Base-by-base conservation (phyloP, 2,888 invertebrate species). In the Drosophila emarginata region DNA sequence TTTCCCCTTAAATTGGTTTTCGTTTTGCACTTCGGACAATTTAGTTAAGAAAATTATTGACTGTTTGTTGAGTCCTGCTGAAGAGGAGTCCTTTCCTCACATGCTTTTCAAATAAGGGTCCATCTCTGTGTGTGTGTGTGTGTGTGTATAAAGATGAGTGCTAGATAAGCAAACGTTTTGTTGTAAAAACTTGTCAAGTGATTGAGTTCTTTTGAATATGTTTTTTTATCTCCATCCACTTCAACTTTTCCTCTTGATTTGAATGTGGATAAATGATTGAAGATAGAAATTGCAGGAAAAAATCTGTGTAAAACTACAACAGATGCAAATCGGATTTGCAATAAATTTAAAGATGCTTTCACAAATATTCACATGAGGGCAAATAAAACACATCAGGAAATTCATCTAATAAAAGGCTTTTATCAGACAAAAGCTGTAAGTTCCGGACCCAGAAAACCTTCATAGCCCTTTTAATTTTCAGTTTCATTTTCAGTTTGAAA, bases 41-140 rank as follows among this genome's bases (percentile, higher is more conserved):
- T 84, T 83, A 78, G 80, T 86, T 82, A 78, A 65, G 83, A 79
- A 87, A 82, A 82, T 87, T 85, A 82, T 82, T 70, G 86, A 74
- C 65, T 66, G 36, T 54, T 54, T 54, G 54, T 18, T 54, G 54
- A 54, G 54, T 54, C 36, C 54, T 54, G 21, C 21, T 50, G 18
- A 50, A 50, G 50, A 21, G 14, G 39, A 14, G 39, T 39, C 14
- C 39, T 39, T 14, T 45, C 6, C 21, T 4, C 12, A 12, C 45
- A 39, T 45, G 12, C 11, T 37, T 45, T 14, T 45, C 14, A 51
- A 26, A 12, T 51, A n/a, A n/a, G 51, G 12, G 50, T 21, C 18
- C 32, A 32, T 51, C 45, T 11, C 11, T 1, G 6, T 40, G 40
- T 21, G 15, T 51, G 54, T 37, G 40, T 15, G 18, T 15, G 15